Evolutionary conservation across 2,797 vertebrate genomes (phyloP).

Genomic region (Cossypha caffra): DNA sequence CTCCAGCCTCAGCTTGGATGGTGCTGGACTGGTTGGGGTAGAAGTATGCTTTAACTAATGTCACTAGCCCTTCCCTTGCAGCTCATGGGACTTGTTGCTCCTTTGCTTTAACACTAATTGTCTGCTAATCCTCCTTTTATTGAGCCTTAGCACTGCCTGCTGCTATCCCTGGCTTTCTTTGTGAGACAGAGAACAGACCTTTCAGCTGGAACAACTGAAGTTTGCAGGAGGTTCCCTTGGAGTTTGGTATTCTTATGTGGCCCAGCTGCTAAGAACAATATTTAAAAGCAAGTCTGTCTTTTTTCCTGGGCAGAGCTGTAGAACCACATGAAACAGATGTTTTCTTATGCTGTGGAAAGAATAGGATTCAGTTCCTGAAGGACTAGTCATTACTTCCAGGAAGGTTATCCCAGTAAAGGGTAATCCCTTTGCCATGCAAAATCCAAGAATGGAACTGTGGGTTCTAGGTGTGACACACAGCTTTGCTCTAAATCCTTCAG

Average conservation of each 20-base stretch:
- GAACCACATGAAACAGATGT: background rate
- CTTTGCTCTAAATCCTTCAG: background rate
- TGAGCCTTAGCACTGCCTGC: background rate
- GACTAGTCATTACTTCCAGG: background rate
- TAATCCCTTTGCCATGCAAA: background rate
- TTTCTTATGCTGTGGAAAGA: background rate
- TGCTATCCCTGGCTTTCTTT: background rate
- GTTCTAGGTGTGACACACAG: background rate
- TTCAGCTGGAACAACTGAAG: background rate
- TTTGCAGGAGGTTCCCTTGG: background rate
- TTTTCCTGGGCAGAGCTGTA: background rate
- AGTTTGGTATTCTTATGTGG: background rate
- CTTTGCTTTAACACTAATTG: background rate
- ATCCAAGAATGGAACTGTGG: background rate
- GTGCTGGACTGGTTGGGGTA: background rate
- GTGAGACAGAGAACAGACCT: background rate
- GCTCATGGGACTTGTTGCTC: background rate
- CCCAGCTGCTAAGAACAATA: background rate
- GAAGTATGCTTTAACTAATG: background rate
- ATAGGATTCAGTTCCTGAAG: background rate
- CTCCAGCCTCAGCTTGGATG: background rate
- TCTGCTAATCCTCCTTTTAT: background rate
- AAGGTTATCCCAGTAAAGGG: background rate
- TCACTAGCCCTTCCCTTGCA: background rate
- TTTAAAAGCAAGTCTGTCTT: background rate